phyloP scores from a whole-genome alignment of 2,888 invertebrate genomes.

The Agrotis exclamationis region DNA sequence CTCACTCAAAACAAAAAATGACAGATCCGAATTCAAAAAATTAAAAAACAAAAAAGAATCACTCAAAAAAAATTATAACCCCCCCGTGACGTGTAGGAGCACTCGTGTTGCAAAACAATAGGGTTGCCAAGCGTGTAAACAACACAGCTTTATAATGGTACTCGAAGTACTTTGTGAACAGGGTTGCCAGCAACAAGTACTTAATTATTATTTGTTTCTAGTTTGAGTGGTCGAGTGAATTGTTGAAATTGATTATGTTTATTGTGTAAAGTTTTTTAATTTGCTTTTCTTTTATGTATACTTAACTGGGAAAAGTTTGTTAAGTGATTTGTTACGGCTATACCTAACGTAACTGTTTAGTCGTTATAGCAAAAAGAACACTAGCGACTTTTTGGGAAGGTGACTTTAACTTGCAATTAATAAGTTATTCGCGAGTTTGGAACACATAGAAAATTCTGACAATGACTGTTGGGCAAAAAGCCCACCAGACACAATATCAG shows the following conservation, averaged over 20 bases:
- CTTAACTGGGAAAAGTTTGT: too few species aligned
- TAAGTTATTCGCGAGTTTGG: too few species aligned
- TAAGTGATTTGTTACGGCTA: neutral
- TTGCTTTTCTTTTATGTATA: neutral
- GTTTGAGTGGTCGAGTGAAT: constrained; percentile 51
- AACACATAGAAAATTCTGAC: too few species aligned
- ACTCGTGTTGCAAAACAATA: constrained; percentile 78
- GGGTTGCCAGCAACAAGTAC: constrained; percentile 68
- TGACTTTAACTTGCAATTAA: too few species aligned
- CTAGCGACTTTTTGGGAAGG: too few species aligned
- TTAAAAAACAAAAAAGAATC: constrained; percentile 67
- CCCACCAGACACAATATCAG: too few species aligned
- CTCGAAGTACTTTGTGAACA: constrained; percentile 64
- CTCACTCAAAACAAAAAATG: constrained; percentile 8
- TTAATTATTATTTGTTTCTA: constrained; percentile 72
- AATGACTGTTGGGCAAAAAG: too few species aligned
- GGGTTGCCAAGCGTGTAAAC: constrained; percentile 79
- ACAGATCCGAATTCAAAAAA: constrained; percentile 48
- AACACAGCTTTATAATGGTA: constrained; percentile 76
- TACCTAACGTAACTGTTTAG: too few species aligned
- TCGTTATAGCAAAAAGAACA: too few species aligned
- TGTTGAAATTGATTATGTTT: constrained; percentile 38
- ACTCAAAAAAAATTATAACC: constrained; percentile 72
- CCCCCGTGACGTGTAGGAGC: constrained; percentile 74
- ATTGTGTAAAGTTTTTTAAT: constrained; percentile 7